Evolutionary conservation across 2,113 vertebrate genomes (phyloP), one percentile per base, ranked within the genome.

Genomic region (Amblyopsis rosae): DNA sequence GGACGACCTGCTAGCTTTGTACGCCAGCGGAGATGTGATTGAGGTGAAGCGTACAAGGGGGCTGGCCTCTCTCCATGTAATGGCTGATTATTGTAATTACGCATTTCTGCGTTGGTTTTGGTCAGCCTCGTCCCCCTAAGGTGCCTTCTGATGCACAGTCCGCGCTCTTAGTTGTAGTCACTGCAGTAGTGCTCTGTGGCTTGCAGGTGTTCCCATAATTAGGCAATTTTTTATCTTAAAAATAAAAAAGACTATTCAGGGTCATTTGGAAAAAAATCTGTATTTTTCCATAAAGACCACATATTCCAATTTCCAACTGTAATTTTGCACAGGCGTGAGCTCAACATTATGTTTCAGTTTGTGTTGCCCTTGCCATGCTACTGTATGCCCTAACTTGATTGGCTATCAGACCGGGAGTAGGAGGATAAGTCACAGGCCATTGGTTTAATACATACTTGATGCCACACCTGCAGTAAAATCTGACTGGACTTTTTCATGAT

Each of bases 81-180:
- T 59, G 71, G 72, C 5, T 79, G 82, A 79, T 87, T 82, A 63
- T 65, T 72, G 57, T 74, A 71, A 83, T 87, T 80, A 75, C 64
- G 64, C 59, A 10, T 56, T 50, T 77, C 16, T 53, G 55, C 62
- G 41, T 76, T 73, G 75, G 69, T 81, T 78, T 76, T 75, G 73
- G 73, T 81, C 69, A 65, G 56, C 50, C 51, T 49, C 59, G 59
- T 67, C 64, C 56, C 53, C 17, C 16, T 12, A n/a, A 26, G 54
- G 54, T 11, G 80, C 78, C 69, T 75, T 75, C 76, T 72, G 66
- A 56, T 15, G 72, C 65, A 60, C 10, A 26, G 59, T 67, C 59
- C 13, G 15, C 49, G 75, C 75, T 61, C 62, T 3, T 45, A 62
- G 70, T 77, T 59, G 35, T 45, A 48, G 60, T 63, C 32, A 15